Conservation (phyloP, 2,888 invertebrate species). For the Eremobia ochroleuca region DNA sequence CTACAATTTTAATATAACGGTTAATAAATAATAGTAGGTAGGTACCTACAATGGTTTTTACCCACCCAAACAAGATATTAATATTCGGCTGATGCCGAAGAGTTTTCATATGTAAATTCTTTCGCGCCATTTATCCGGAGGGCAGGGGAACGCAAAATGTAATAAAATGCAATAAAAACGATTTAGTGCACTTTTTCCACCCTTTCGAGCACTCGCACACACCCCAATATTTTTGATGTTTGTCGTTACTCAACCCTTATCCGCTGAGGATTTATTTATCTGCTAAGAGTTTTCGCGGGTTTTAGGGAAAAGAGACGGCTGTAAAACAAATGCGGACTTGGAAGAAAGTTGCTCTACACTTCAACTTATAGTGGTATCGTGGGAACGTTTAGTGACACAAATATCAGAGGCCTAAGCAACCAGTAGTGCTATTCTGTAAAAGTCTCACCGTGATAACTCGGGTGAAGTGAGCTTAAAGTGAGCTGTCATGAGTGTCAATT, state of each 20-base stretch:
- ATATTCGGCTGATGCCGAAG: conserved; percentile 62
- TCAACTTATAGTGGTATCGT: not conserved
- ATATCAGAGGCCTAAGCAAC: too few relatives aligned
- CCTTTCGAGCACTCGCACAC: conserved; percentile 73
- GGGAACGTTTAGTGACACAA: not conserved
- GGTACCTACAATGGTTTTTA: not conserved
- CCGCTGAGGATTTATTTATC: conserved; percentile 51
- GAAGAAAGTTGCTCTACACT: not conserved
- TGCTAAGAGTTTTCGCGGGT: conserved; percentile 34
- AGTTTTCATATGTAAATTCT: conserved; percentile 85
- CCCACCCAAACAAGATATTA: conserved; percentile 56
- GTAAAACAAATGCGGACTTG: conserved; percentile 23
- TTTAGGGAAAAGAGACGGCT: conserved; percentile 8
- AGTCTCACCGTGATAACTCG: too few relatives aligned
- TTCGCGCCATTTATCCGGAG: conserved; percentile 76
- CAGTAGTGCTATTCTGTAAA: too few relatives aligned
- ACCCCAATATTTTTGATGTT: conserved; percentile 76
- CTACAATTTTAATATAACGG: conserved; percentile 18
- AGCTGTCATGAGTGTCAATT: too few relatives aligned
- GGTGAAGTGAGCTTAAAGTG: too few relatives aligned
- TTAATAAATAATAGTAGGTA: conserved; percentile 14
- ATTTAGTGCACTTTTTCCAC: conserved; percentile 86
- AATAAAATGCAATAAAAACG: conserved; percentile 88
- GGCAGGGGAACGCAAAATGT: conserved; percentile 73
- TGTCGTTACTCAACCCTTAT: conserved; percentile 72